Percentiles rank a stretch among this genome's conserved stretches.
These are phyloP conservation scores for Hymenochirus boettgeri DNA, from an alignment of 2,113 vertebrate genomes.

Conservation along the genomic window DNA sequence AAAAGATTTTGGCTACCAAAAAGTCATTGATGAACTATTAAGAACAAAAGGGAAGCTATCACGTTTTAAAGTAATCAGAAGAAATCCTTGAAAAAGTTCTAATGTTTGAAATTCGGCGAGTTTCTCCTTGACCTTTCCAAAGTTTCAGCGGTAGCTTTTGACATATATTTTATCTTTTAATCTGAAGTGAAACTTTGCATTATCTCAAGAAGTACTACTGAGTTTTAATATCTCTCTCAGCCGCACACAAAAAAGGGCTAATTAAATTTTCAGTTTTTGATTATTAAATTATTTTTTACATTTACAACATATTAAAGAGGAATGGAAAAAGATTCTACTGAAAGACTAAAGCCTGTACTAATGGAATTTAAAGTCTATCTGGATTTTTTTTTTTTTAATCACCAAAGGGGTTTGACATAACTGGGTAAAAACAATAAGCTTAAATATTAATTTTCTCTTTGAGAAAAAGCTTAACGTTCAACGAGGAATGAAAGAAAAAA, in stretches of 20 bases:
- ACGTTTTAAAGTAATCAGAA: slow-evolving; percentile 71
- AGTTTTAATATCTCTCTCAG: slow-evolving; percentile 62
- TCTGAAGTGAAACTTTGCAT: slow-evolving; percentile 54
- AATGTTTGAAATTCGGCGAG: slow-evolving; percentile 68
- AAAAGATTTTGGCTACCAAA: slow-evolving; percentile 75
- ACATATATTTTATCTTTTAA: slow-evolving; percentile 71
- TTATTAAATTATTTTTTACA: too few relatives aligned
- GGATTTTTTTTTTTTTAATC: too few relatives aligned
- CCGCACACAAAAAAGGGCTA: background rate
- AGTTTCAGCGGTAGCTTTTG: slow-evolving; percentile 73
- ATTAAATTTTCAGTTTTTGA: too few relatives aligned
- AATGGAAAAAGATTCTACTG: too few relatives aligned
- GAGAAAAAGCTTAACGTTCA: too few relatives aligned
- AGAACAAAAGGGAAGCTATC: slow-evolving; percentile 69
- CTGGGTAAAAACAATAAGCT: too few relatives aligned
- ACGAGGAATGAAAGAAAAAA: too few relatives aligned
- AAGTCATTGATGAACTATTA: slow-evolving; percentile 76
- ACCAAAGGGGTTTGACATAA: too few relatives aligned
- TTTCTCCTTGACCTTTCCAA: slow-evolving; percentile 77
- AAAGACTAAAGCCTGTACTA: too few relatives aligned
- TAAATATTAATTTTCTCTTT: too few relatives aligned
- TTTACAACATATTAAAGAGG: too few relatives aligned
- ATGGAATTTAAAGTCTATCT: too few relatives aligned
- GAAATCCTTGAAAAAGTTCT: slow-evolving; percentile 76
- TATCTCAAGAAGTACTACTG: slow-evolving; percentile 62